phyloP scores from a whole-genome alignment of 2,888 invertebrate species.

The Luperina nickerlii region DNA sequence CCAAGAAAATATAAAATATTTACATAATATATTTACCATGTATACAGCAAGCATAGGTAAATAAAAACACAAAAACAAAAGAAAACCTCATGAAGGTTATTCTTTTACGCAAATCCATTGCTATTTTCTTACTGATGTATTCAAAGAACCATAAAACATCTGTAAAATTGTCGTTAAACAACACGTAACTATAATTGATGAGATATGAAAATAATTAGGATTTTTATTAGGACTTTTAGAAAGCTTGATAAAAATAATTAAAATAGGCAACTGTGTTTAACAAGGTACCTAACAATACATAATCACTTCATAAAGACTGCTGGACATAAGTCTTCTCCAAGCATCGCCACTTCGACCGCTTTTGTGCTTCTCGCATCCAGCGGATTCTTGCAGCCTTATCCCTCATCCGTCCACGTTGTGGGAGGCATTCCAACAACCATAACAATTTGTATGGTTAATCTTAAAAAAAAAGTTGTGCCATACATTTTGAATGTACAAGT shows the following conservation, averaged over 20 bases:
- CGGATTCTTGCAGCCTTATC: background rate
- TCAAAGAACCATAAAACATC: conserved; percentile 31
- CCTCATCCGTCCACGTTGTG: background rate
- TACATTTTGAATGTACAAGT: background rate
- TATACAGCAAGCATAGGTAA: conserved; percentile 19
- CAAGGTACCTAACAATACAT: background rate
- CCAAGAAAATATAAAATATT: too few relatives aligned
- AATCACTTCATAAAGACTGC: background rate
- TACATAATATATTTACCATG: conserved; percentile 58
- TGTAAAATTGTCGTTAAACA: conserved; percentile 51
- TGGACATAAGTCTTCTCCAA: background rate
- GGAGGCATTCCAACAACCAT: background rate
- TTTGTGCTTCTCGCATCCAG: background rate
- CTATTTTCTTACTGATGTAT: conserved; percentile 30
- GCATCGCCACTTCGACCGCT: background rate
- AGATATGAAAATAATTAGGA: conserved; percentile 49
- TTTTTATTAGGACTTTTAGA: conserved; percentile 32
- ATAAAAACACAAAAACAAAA: conserved; percentile 41
- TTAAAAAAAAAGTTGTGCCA: background rate
- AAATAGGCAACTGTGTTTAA: conserved; percentile 3
- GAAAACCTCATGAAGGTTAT: conserved; percentile 41
- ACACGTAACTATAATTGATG: conserved; percentile 43
- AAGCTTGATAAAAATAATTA: conserved; percentile 47
- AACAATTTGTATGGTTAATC: background rate
- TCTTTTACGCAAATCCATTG: conserved; percentile 51